Evolutionary conservation across 2,888 invertebrate species (phyloP).

Genomic region (Lasioglossum morio): DNA sequence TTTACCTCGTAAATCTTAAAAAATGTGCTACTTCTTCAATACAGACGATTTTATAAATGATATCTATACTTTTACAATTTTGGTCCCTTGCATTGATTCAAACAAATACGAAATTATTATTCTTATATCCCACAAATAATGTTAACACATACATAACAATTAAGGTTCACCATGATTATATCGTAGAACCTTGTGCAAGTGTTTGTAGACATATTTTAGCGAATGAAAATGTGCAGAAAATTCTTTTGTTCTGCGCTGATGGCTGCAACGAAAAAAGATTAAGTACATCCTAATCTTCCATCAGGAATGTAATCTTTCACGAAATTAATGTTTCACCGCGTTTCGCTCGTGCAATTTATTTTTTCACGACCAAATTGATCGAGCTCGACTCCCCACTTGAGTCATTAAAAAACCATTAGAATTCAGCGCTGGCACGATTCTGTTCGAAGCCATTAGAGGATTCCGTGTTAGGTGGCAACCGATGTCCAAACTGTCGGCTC

Average conservation of each 20-base stretch:
- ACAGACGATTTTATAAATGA: too few relatives aligned
- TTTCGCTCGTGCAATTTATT: not conserved
- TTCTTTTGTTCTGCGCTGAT: not conserved
- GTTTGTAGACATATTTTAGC: not conserved
- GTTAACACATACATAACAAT: too few relatives aligned
- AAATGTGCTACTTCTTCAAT: too few relatives aligned
- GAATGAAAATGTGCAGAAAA: not conserved
- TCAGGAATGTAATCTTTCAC: not conserved
- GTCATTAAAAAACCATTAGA: constrained; percentile 2
- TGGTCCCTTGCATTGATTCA: too few relatives aligned
- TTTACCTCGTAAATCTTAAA: too few relatives aligned
- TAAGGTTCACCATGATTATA: too few relatives aligned
- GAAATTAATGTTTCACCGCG: not conserved
- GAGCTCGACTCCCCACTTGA: not conserved
- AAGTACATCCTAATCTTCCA: not conserved
- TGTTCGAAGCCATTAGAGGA: not conserved
- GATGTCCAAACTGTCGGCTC: not conserved
- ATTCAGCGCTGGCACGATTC: not conserved
- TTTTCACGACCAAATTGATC: not conserved
- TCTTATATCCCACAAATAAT: too few relatives aligned
- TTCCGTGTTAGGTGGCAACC: not conserved
- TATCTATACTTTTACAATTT: too few relatives aligned
- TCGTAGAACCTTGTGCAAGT: too few relatives aligned
- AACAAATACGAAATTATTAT: too few relatives aligned
- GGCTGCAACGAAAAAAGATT: not conserved